A percentile compares a stretch with the other conserved stretches of the same genome.
Conservation (phyloP, 2,888 invertebrate genomes). For the Herminia tarsipennalis region DNA sequence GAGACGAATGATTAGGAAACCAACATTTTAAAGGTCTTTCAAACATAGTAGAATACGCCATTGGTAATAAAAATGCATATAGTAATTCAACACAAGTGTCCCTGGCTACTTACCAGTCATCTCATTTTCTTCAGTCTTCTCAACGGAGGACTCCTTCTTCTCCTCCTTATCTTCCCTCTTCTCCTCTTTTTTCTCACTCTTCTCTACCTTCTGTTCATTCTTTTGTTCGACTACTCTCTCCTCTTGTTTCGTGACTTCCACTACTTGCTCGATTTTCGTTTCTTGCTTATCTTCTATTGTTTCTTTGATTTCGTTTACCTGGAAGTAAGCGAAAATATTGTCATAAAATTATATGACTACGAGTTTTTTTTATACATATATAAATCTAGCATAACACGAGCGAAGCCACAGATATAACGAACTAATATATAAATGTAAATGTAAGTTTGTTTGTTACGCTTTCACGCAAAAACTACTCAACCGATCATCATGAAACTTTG, state of each 20-base stretch:
- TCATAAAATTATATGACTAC: not conserved
- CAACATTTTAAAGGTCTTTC: no score
- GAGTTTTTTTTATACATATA: no score
- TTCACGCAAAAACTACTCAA: no score
- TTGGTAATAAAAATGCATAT: no score
- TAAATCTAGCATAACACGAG: no score
- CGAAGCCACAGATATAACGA: no score
- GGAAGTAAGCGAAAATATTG: slow-evolving; percentile 26
- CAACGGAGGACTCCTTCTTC: slow-evolving; percentile 72
- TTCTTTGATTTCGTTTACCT: slow-evolving; percentile 72
- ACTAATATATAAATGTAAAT: no score
- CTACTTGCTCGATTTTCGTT: slow-evolving; percentile 62
- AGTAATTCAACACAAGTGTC: no score
- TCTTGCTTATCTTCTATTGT: slow-evolving; percentile 55
- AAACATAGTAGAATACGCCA: no score
- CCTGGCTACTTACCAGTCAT: slow-evolving; percentile 80
- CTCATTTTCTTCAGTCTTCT: slow-evolving; percentile 83
- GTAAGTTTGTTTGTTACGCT: no score
- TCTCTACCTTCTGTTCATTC: slow-evolving; percentile 41
- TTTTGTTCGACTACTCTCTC: slow-evolving; percentile 50
- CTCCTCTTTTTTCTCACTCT: slow-evolving; percentile 48
- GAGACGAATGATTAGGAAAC: no score
- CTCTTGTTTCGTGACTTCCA: slow-evolving; percentile 40
- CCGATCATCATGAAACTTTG: no score
- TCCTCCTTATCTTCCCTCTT: slow-evolving; percentile 55